These are phyloP conservation scores for Cryptotis parvus DNA, from an alignment of 2,113 vertebrate genomes.

Conservation along the genomic window DNA sequence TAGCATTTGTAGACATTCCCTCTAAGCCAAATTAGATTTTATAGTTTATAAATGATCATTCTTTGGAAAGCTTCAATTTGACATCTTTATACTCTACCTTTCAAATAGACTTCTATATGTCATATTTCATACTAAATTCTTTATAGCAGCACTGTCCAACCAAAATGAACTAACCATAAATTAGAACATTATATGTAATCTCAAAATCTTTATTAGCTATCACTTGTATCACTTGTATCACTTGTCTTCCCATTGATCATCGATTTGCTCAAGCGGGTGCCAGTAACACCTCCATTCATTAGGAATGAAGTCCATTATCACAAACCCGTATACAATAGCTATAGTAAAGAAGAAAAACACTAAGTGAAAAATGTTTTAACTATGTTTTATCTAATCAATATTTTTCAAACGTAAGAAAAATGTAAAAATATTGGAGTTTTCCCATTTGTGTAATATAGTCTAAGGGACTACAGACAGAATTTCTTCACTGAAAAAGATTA, in stretches of 20 bases:
- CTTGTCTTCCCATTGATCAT: too few species aligned
- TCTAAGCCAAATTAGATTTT: conserved; percentile 22
- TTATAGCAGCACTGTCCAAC: background rate
- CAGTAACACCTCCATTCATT: too few species aligned
- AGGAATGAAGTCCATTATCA: too few species aligned
- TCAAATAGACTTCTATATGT: conserved; percentile 27
- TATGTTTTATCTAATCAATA: background rate
- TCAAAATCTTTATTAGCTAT: conserved; percentile 14
- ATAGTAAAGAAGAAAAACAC: background rate
- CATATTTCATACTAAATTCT: background rate
- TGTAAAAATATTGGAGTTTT: too few species aligned
- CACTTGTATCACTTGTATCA: too few species aligned
- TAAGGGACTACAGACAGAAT: too few species aligned
- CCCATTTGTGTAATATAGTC: too few species aligned
- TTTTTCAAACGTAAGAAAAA: background rate
- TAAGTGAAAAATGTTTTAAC: background rate
- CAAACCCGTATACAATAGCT: too few species aligned
- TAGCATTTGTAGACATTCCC: background rate
- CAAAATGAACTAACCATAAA: background rate
- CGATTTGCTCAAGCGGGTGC: too few species aligned
- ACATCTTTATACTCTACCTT: background rate
- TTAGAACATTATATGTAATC: background rate
- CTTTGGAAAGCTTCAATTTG: conserved; percentile 28
- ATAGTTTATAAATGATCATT: conserved; percentile 1
- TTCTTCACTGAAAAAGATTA: too few species aligned